Percentiles rank a stretch among this genome's conserved stretches.
Evolutionary conservation across 2,888 invertebrate species (phyloP).

Genomic region (Cistogaster globosa): DNA sequence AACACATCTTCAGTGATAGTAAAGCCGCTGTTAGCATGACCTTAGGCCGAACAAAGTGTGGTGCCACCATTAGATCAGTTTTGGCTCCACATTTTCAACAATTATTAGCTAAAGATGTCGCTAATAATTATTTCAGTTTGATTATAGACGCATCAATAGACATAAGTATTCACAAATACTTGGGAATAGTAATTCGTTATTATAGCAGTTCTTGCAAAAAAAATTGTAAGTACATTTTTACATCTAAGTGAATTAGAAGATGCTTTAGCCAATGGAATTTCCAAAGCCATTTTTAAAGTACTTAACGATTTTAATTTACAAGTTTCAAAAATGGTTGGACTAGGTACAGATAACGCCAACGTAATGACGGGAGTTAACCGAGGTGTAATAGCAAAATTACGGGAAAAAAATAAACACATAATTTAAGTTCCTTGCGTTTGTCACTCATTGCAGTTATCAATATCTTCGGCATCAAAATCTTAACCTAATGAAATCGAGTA

Average conservation of each 20-base stretch:
- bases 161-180: conserved; percentile 53
- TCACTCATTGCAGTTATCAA: conserved; percentile 23
- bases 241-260: conserved; percentile 41
- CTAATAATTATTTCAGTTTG: neutral
- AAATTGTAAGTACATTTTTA: conserved; percentile 55
- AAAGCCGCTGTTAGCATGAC: conserved; percentile 22
- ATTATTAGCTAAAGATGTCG: neutral
- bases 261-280: conserved; percentile 34
- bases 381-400: conserved; percentile 41
- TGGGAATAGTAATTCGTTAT: conserved; percentile 54
- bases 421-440: conserved; percentile 28
- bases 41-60: conserved; percentile 31
- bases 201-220: conserved; percentile 46
- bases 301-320: conserved; percentile 39
- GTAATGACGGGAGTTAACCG: conserved; percentile 59
- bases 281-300: conserved; percentile 27
- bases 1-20: conserved; percentile 11
- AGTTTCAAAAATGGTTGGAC: conserved; percentile 50
- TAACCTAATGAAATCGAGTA: conserved; percentile 27
- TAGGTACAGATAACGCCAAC: conserved; percentile 57
- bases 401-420: conserved; percentile 28
- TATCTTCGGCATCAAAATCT: conserved; percentile 25
- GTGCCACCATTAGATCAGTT: neutral
- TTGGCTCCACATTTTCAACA: conserved; percentile 2
- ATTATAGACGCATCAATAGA: conserved; percentile 58